Percentiles rank a stretch among this genome's conserved stretches.
Evolutionary conservation across 2,113 vertebrate genomes (phyloP).

Genomic region (Anarrhichthys ocellatus): DNA sequence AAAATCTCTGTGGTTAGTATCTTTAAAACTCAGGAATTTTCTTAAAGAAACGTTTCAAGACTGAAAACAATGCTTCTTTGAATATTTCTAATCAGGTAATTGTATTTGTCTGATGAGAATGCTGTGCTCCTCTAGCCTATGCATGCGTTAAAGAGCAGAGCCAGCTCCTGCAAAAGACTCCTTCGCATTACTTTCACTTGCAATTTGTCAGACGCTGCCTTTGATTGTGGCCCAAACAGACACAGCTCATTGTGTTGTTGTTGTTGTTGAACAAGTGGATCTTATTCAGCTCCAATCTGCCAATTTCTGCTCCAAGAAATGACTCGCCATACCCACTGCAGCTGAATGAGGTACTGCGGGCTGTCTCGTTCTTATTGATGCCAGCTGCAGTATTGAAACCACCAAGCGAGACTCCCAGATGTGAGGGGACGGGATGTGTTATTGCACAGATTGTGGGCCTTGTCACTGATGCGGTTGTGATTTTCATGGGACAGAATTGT

Average conservation of each 20-base stretch:
- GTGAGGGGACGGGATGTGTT: neutral
- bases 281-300: neutral
- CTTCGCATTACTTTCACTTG: neutral
- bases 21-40: neutral
- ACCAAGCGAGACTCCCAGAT: conserved; percentile 14
- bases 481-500: neutral
- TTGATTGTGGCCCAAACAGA: neutral
- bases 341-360: conserved; percentile 35
- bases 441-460: neutral
- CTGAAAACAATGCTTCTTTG: neutral
- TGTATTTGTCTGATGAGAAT: neutral
- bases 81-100: neutral
- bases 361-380: conserved; percentile 16
- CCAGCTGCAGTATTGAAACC: conserved; percentile 32
- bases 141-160: neutral
- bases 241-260: conserved; percentile 2
- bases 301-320: conserved; percentile 9
- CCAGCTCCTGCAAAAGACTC: neutral
- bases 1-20: neutral
- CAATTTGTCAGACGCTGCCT: neutral
- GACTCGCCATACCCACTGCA: conserved; percentile 37
- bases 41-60: neutral
- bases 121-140: neutral
- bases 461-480: neutral
- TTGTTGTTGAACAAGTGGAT: conserved; percentile 8